Evolutionary conservation across 1,140 invertebrate genomes (phyloP), one percentile per base, ranked within the genome.

Genomic region (Drosophila kurseongensis): DNA sequence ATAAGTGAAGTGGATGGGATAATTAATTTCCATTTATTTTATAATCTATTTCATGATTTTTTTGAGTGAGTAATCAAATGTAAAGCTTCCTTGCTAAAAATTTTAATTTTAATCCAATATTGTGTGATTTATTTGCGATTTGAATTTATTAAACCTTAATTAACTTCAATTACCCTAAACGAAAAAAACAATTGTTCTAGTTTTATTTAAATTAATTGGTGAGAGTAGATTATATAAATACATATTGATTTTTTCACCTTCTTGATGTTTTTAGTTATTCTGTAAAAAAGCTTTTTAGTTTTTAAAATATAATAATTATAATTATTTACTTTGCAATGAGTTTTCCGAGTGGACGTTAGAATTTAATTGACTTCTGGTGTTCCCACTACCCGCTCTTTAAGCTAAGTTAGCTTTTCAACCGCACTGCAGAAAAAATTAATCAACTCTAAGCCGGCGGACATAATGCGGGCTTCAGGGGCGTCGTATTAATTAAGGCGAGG

Each of bases 401-500:
- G 23, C 12, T 12, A 13, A 18, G 9, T 41, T 14, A 35, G 18
- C 32, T 41, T 40, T 10, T 23, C 69, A n/a, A 58, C 35, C 38
- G 42, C 55, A 42, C 9, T 36, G 69, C 38, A 36, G 32, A 66
- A 40, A 75, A 75, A 66, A 76, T 75, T 59, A 76, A 67, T 75
- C 61, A 76, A 59, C 48, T n/a, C 41, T 75, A 76, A 75, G 72
- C 73, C 44, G 72, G 62, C 54, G 48, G 23, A 59, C 42, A 32
- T 45, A 75, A 55, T 57, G 61, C 51, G 55, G 51, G 41, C 35
- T 57, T 72, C 66, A 52, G 32, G 18, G 47, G n/a, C 54, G 74
- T 51, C 83, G 62, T 82, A 88, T 88, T 86, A 86, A 86, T 86
- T 86, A 88, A 78, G 75, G 75, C 78, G 75, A 76, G 83, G 78